Evolutionary conservation across 2,113 vertebrate genomes (phyloP).

Genomic region (Ptychochromis oligacanthus): DNA sequence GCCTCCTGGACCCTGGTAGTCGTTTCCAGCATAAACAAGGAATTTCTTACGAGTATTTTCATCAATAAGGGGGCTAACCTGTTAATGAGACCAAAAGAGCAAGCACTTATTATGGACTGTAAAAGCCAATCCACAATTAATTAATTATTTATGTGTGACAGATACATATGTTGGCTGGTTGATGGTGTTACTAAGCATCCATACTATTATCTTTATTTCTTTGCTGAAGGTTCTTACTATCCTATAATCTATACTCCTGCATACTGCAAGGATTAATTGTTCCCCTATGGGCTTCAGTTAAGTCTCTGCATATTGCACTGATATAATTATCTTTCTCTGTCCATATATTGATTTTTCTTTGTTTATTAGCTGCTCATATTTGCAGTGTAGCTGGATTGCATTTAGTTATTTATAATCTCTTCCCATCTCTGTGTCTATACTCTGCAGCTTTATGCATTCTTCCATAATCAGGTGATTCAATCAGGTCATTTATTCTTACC

Average conservation of each 20-base stretch:
- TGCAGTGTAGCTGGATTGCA: background rate
- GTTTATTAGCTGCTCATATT: conserved; percentile 12
- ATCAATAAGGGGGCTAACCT: conserved; percentile 97
- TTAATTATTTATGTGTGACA: background rate
- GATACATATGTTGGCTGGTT: background rate
- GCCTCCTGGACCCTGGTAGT: conserved; percentile 93
- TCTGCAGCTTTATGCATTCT: background rate
- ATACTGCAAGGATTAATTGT: conserved; percentile 11
- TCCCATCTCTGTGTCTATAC: background rate
- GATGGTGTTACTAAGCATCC: background rate
- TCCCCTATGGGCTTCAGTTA: background rate
- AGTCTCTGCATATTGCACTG: background rate
- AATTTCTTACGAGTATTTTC: conserved; percentile 98
- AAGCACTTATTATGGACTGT: background rate
- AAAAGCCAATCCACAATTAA: background rate
- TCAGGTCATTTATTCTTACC: conserved; percentile 75
- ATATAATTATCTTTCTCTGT: conserved; percentile 21
- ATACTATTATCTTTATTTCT: background rate
- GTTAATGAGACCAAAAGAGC: background rate
- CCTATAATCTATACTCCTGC: background rate
- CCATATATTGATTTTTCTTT: conserved; percentile 7
- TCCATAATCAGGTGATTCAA: background rate
- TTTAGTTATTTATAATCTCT: background rate
- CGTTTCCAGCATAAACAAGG: conserved; percentile 95
- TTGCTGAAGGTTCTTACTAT: background rate